phyloP scores from a whole-genome alignment of 2,888 invertebrate species.

The Villa cingulata region DNA sequence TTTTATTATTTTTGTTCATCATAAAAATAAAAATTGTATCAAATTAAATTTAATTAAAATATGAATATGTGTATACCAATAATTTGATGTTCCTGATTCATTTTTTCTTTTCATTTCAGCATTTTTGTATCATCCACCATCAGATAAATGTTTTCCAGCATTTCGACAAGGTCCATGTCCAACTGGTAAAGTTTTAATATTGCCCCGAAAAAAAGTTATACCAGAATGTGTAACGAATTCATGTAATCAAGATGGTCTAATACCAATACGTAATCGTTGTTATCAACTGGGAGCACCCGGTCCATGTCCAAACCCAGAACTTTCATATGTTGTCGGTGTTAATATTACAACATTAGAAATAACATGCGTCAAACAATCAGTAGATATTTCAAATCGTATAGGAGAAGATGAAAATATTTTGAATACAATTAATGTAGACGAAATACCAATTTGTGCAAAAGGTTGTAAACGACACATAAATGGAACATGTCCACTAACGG shows the following conservation, averaged over 20 bases:
- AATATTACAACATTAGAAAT: constrained; percentile 45
- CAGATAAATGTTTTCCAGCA: constrained; percentile 47
- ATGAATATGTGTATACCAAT: too few species aligned
- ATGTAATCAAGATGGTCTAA: constrained; percentile 41
- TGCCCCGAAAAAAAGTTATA: constrained; percentile 39
- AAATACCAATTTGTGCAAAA: constrained; percentile 22
- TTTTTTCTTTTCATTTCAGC: too few species aligned
- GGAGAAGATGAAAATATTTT: constrained; percentile 16
- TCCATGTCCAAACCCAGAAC: constrained; percentile 27
- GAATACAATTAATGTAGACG: constrained; percentile 12
- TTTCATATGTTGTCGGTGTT: constrained; percentile 41
- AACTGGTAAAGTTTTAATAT: constrained; percentile 40
- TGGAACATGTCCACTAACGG: constrained; percentile 25
- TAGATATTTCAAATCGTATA: constrained; percentile 27
- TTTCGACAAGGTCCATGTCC: constrained; percentile 52
- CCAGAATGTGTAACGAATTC: constrained; percentile 50
- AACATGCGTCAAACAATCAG: constrained; percentile 39
- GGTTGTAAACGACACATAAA: constrained; percentile 22
- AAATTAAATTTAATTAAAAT: too few species aligned
- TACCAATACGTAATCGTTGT: constrained; percentile 29
- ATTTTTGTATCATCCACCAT: constrained; percentile 45
- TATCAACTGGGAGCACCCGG: constrained; percentile 23
- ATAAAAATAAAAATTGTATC: too few species aligned
- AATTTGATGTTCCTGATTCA: too few species aligned
- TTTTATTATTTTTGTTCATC: too few species aligned